Base-by-base conservation (phyloP, 2,888 invertebrate species). In the Lithophane semibrunnea region DNA sequence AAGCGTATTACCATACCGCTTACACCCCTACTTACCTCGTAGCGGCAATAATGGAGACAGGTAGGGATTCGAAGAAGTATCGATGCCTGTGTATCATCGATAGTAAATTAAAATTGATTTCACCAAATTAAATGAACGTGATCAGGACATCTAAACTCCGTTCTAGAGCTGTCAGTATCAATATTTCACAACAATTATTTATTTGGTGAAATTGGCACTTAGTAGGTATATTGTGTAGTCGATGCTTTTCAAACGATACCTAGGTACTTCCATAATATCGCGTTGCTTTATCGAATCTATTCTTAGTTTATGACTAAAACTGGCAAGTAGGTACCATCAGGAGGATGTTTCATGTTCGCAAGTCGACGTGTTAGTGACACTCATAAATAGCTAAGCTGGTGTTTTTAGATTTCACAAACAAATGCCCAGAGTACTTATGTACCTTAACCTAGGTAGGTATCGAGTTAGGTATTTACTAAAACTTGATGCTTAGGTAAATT, bases 1-100 rank as follows among this genome's bases (percentile, higher is more conserved):
- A 66, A 78, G 65, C 66, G 60, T 60, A 7, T 18, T 37, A 66
- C 10, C n/a, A 18, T 47, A 65, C 58, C 49, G 54, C 61, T 64
- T 44, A 56, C 73, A 67, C 9, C 56, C 29, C 42, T 67, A 67
- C 44, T 63, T 49, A 37, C 16, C 3, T 52, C 49, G 29, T 73
- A 47, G 73, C n/a, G 44, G 29, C 56, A 16, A 29, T 12, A 49
- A 49, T 42, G 21, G 44, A 18, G 5, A 3, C 44, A 18, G 29
- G 29, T 54, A 29, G 21, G 44, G 73, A 73, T 12, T 56, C 0
- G 21, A 44, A 54, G 24, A 54, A 18, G 16, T 56, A 56, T 72
- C 73, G 72, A 72, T 66, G 54, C 54, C 54, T 21, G 21, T 10
- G 21, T 54, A 10, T 21, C 21, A 54, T 21, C 54, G 56, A 56